These are phyloP conservation scores for Podarcis siculus DNA, from an alignment of 2,797 vertebrate genomes.

Conservation along the genomic window DNA sequence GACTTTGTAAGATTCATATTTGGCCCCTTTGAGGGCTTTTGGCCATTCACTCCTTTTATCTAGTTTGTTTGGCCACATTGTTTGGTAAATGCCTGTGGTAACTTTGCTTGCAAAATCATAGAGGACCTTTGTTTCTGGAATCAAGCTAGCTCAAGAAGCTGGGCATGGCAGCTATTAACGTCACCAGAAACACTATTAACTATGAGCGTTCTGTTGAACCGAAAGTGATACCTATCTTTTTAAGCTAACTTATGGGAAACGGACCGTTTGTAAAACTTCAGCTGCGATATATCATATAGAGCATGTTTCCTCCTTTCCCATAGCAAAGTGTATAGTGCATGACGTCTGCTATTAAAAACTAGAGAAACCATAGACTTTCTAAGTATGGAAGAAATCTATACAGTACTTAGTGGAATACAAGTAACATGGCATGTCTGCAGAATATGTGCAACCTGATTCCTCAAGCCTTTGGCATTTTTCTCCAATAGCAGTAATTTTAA, in stretches of 20 bases:
- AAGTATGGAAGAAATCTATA: conserved; percentile 40
- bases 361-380: conserved; percentile 32
- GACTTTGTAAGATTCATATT: conserved; percentile 3
- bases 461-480: conserved; percentile 40
- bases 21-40: neutral
- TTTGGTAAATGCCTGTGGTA: conserved; percentile 20
- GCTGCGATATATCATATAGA: neutral
- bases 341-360: conserved; percentile 8
- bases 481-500: conserved; percentile 1
- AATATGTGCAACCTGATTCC: neutral
- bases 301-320: neutral
- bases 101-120: conserved; percentile 23
- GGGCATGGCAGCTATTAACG: neutral
- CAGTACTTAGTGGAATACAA: conserved; percentile 33
- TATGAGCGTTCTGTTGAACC: neutral
- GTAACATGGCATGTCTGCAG: conserved; percentile 22
- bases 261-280: neutral
- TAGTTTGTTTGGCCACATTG: conserved; percentile 3
- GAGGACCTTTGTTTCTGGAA: neutral
- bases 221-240: neutral
- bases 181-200: neutral
- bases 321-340: conserved; percentile 17
- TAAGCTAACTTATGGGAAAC: neutral
- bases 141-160: neutral
- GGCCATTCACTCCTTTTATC: neutral